Base-by-base conservation (phyloP, 2,797 vertebrate species). In the Microctenopoma lineatum region DNA sequence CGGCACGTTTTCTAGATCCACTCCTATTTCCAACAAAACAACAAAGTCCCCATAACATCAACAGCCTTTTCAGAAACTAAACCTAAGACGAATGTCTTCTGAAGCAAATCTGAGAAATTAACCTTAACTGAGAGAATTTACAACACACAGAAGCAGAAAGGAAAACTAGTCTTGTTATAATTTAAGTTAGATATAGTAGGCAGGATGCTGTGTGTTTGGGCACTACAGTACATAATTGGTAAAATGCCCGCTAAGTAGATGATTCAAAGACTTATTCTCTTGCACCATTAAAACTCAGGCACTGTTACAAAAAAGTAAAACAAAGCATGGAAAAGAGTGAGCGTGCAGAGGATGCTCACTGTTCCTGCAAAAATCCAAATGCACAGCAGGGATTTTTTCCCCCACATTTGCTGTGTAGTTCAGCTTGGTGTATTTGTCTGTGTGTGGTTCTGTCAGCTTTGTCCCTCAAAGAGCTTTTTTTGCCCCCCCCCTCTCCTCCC, bases 381-480 rank as follows among this genome's bases (percentile, higher is more conserved):
- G 77, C 85, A 86, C 84, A 77, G 85, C 85, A 86, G 70, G 27
- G 74, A 58, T 83, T 79, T 87, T 87, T 80, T 78, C 4, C 16
- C 42, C 42, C 84, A 87, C 85, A 83, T 90, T 81, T 81, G 70
- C 84, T 81, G 78, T 82, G 86, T 76, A 74, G 85, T 85, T 83
- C 80, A 66, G 66, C 59, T 65, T 83, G 67, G 70, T 79, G 76
- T 81, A 67, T 83, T 79, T 55, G 70, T 81, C 72, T 86, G 80
- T 85, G 89, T 86, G 82, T 80, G 83, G 77, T 84, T 86, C 82
- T 83, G 81, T 90, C 84, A 84, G 88, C 90, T 94, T 93, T 93
- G 91, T 93, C 89, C 92, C 91, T 93, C 89, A 92, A 92, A 92
- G 85, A 91, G 85, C 80, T 86, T 79, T 90, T 90, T 90, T 87